A percentile compares a stretch with the other conserved stretches of the same genome.
These are phyloP conservation scores for Rousettus madagascariensis DNA, from an alignment of 2,797 vertebrate species.

Conservation along the genomic window DNA sequence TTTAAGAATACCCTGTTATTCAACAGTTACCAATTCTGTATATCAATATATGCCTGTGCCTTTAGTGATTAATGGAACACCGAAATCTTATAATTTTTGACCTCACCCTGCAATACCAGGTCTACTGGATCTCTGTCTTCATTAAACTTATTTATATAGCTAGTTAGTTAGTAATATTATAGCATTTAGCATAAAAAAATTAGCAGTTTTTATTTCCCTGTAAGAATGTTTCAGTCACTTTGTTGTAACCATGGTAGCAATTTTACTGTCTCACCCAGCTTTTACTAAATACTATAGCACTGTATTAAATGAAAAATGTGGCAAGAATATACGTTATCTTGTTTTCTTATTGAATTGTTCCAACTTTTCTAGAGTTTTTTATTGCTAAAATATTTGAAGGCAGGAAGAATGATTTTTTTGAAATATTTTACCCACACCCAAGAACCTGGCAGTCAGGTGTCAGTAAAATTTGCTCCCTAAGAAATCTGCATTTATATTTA, in stretches of 20 bases:
- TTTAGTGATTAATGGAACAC: background rate
- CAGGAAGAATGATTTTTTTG: background rate
- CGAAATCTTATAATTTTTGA: background rate
- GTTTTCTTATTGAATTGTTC: background rate
- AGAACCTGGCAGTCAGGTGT: background rate
- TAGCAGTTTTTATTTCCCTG: background rate
- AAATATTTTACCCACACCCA: background rate
- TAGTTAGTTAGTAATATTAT: background rate
- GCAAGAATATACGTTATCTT: background rate
- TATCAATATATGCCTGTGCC: background rate
- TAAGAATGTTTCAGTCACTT: background rate
- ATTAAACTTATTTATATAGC: background rate
- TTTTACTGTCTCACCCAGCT: background rate
- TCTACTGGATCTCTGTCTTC: background rate
- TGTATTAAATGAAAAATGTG: background rate
- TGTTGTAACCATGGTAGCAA: background rate
- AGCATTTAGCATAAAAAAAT: background rate
- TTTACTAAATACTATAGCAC: background rate
- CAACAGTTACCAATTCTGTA: background rate
- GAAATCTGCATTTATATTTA: background rate
- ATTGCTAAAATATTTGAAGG: background rate
- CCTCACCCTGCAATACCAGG: background rate
- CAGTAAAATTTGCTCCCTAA: background rate
- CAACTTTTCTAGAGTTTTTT: background rate
- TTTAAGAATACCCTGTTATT: background rate